Base-by-base conservation (phyloP, 2,888 invertebrate species). In the Nemotelus nigrinus region DNA sequence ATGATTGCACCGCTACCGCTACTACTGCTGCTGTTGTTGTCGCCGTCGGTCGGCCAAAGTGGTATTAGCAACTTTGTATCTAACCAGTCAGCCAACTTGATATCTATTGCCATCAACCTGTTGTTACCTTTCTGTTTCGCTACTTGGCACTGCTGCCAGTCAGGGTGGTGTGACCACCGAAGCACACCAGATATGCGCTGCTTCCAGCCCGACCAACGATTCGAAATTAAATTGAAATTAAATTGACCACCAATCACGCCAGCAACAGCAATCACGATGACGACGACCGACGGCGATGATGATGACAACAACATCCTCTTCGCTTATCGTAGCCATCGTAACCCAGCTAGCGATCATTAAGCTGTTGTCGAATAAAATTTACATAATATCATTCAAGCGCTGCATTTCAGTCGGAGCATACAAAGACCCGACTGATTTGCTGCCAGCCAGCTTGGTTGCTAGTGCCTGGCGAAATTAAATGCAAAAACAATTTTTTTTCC, bases 331-430 rank as follows among this genome's bases (percentile, higher is more conserved):
- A 7, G 63, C 7, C 63, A 44, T 10, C 45, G 47, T 65, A 8
- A 1, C 44, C 8, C 6, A 8, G 45, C 47, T 45, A 45, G 47
- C 44, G 47, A 65, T 65, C 7, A 47, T 45, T 65, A 65, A 65
- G 44, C 43, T 65, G 43, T 65, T 65, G 44, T 65, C 45, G 65
- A 65, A 65, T 65, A 39, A 65, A 65, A 65, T 45, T 44, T 39
- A 45, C 65, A 25, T 25, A 25, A 65, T 65, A 65, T 39, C 47
- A n/a, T 65, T 50, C 44, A 44, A 50, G 68, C 53, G 68, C 41
- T 68, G 68, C 68, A 50, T 58, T 58, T 58, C 25, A 5, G 25
- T 58, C 8, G 2, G 4, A 58, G 4, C 58, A 58, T 1, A 58
- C 25, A 25, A 25, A 25, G 25, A 25, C 25, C 25, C 25, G 25